phyloP scores from a whole-genome alignment of 1,140 invertebrate genomes.

The Artemia franciscana region DNA sequence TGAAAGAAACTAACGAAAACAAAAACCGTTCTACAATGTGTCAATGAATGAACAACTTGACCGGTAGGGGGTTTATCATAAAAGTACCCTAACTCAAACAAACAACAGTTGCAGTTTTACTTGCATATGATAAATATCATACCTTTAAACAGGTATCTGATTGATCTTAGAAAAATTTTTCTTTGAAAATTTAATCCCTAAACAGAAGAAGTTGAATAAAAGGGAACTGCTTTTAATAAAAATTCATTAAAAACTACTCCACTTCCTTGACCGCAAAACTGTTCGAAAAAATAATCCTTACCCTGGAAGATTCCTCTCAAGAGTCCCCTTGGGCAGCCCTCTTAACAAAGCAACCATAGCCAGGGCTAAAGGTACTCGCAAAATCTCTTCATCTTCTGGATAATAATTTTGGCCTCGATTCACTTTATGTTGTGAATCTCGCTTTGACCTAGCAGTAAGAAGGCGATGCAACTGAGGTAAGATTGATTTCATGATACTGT shows the following conservation, averaged over 20 bases:
- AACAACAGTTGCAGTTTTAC: too few species aligned
- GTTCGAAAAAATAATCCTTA: conserved; percentile 26
- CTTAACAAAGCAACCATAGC: conserved; percentile 79
- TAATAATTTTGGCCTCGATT: conserved; percentile 27
- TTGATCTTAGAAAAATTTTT: too few species aligned
- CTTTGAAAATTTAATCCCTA: too few species aligned
- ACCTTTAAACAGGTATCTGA: too few species aligned
- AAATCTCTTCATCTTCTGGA: conserved; percentile 56
- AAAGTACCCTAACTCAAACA: too few species aligned
- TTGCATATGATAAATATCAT: too few species aligned
- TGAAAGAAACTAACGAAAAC: too few species aligned
- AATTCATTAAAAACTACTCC: not conserved
- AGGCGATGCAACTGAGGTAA: conserved; percentile 33
- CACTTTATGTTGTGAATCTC: conserved; percentile 50
- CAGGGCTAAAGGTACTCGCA: conserved; percentile 69
- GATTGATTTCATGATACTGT: conserved; percentile 31
- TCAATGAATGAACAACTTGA: too few species aligned
- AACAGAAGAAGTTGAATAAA: too few species aligned
- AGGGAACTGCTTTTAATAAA: too few species aligned
- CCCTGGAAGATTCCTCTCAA: conserved; percentile 55
- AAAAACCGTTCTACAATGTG: too few species aligned
- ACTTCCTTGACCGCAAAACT: conserved; percentile 55
- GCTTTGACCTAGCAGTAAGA: conserved; percentile 43
- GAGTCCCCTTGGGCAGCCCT: conserved; percentile 45
- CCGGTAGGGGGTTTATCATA: too few species aligned